phyloP scores from a whole-genome alignment of 2,113 vertebrate genomes.

The Egretta garzetta region DNA sequence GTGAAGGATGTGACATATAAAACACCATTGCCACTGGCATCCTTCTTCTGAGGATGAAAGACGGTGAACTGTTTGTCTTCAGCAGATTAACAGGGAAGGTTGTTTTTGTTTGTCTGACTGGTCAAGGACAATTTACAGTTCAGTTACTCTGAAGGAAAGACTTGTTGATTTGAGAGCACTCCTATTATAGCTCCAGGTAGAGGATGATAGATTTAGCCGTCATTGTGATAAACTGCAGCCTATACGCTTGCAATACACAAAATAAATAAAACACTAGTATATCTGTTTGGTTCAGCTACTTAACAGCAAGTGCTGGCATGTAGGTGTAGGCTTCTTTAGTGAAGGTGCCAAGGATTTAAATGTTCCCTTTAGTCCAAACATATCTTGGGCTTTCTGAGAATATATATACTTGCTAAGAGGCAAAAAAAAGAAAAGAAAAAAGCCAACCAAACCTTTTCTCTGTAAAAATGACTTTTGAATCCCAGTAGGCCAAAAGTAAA shows the following conservation, averaged over 20 bases:
- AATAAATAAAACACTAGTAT: constrained; percentile 73
- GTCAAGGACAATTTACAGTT: constrained; percentile 79
- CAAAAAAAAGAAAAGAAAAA: no score
- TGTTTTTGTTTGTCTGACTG: constrained; percentile 75
- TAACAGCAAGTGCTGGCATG: constrained; percentile 23
- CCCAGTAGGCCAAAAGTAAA: not conserved
- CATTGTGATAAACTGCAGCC: constrained; percentile 66
- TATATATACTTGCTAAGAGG: not conserved
- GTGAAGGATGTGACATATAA: constrained; percentile 44
- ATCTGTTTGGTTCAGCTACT: constrained; percentile 61
- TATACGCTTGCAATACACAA: constrained; percentile 23
- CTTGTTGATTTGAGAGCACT: constrained; percentile 73
- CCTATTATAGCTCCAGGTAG: constrained; percentile 69
- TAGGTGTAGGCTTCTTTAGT: not conserved
- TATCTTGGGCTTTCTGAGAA: not conserved
- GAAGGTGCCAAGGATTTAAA: not conserved
- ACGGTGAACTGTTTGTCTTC: constrained; percentile 57
- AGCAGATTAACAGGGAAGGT: constrained; percentile 70
- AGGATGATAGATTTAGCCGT: constrained; percentile 75
- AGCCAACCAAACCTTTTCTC: not conserved
- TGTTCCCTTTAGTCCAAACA: not conserved
- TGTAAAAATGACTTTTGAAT: not conserved
- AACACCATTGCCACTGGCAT: constrained; percentile 26
- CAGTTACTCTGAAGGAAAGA: constrained; percentile 74
- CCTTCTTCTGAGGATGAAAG: constrained; percentile 13